Percentiles rank a stretch among this genome's conserved stretches.
Conservation (phyloP, 2,888 invertebrate species). For the Heliconius hortense region DNA sequence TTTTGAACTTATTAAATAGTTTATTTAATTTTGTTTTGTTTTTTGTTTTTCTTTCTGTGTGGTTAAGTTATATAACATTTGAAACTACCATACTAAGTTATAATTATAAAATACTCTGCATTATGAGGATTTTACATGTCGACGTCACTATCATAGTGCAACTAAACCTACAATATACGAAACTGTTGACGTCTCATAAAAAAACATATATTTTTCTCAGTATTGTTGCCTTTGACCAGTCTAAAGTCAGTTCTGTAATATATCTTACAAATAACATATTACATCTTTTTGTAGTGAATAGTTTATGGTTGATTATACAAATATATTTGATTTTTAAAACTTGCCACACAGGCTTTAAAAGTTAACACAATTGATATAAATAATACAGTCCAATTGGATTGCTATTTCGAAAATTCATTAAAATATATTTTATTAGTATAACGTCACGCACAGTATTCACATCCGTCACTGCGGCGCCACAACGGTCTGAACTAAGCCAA, state of each 20-base stretch:
- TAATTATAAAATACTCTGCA: background rate
- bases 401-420: background rate
- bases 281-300: background rate
- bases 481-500: too few relatives aligned
- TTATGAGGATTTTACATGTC: conserved; percentile 3
- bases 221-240: background rate
- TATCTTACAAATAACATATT: background rate
- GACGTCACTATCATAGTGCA: conserved; percentile 1
- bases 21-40: background rate
- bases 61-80: background rate
- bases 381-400: background rate
- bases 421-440: too few relatives aligned
- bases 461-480: too few relatives aligned
- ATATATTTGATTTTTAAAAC: background rate
- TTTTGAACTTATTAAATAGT: conserved; percentile 1
- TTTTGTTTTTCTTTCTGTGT: background rate
- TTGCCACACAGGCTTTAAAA: background rate
- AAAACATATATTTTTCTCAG: too few relatives aligned
- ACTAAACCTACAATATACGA: background rate
- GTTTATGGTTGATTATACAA: background rate
- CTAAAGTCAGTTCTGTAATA: background rate
- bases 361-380: background rate
- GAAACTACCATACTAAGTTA: background rate
- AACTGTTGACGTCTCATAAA: too few relatives aligned
- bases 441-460: too few relatives aligned